These are phyloP conservation scores for Scytalopus superciliaris DNA, from an alignment of 2,113 vertebrate genomes.

Conservation along the genomic window DNA sequence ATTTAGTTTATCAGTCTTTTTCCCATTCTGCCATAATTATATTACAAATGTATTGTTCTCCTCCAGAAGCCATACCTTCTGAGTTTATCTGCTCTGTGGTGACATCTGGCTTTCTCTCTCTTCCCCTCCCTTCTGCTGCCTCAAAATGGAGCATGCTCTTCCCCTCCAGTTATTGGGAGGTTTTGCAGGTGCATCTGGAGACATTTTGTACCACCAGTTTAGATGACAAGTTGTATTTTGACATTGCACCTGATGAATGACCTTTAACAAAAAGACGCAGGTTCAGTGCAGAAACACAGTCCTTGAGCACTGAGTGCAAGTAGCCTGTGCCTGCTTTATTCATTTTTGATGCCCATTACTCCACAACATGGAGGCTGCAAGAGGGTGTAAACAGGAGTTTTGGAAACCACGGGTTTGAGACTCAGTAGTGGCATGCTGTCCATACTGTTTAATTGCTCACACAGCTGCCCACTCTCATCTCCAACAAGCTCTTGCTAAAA, in stretches of 20 bases:
- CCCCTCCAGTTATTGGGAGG: background rate
- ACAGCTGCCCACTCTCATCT: background rate
- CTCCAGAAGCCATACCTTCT: conserved; percentile 17
- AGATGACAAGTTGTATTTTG: conserved; percentile 8
- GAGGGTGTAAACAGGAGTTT: background rate
- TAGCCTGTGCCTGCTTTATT: background rate
- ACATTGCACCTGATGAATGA: background rate
- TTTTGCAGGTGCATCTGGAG: background rate
- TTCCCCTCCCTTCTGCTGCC: background rate
- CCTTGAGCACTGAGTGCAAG: background rate
- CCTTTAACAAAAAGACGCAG: conserved; percentile 15
- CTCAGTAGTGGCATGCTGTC: background rate
- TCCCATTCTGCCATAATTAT: conserved; percentile 43
- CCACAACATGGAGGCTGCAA: background rate
- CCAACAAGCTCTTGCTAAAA: background rate
- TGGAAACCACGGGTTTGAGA: background rate
- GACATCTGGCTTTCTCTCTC: background rate
- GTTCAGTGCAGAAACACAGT: background rate
- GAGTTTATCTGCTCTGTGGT: conserved; percentile 28
- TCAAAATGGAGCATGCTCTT: background rate
- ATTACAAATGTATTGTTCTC: conserved; percentile 61
- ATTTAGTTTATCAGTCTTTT: conserved; percentile 58
- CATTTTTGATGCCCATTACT: background rate
- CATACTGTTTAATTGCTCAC: background rate
- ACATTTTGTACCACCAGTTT: background rate